These are phyloP conservation scores for Blera fallax DNA, from an alignment of 2,888 invertebrate genomes.

Conservation along the genomic window DNA sequence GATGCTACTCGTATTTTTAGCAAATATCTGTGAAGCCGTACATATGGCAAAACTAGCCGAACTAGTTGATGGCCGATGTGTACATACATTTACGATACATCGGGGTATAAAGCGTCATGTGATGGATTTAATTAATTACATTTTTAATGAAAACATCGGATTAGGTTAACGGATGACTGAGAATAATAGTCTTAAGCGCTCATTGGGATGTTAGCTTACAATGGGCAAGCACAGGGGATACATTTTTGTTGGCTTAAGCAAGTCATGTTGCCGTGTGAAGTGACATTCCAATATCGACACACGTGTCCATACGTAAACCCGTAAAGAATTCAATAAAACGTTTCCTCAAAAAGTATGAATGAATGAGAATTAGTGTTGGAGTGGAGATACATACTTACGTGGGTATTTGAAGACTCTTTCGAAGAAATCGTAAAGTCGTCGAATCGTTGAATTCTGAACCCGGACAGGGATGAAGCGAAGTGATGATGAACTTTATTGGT, in stretches of 20 bases:
- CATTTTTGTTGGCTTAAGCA: not conserved
- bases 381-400: not conserved
- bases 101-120: not conserved
- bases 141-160: conserved; percentile 2
- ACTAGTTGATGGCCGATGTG: not conserved
- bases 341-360: conserved; percentile 3
- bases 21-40: not conserved
- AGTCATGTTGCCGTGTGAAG: not conserved
- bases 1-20: not conserved
- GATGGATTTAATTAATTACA: not conserved
- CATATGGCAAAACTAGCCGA: not conserved
- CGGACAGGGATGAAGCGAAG: not conserved
- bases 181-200: not conserved
- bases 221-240: not conserved
- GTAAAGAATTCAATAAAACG: conserved; percentile 20
- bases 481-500: conserved; percentile 15
- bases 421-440: conserved; percentile 11
- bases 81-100: not conserved
- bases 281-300: not conserved
- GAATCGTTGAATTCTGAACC: not conserved
- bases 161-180: not conserved
- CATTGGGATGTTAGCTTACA: not conserved
- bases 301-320: not conserved
- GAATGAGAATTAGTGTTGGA: not conserved
- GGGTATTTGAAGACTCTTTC: not conserved